Evolutionary conservation across 53 echinoderm and acorn worm genomes (phyloP).

Genomic region (Luidia sarsii): DNA sequence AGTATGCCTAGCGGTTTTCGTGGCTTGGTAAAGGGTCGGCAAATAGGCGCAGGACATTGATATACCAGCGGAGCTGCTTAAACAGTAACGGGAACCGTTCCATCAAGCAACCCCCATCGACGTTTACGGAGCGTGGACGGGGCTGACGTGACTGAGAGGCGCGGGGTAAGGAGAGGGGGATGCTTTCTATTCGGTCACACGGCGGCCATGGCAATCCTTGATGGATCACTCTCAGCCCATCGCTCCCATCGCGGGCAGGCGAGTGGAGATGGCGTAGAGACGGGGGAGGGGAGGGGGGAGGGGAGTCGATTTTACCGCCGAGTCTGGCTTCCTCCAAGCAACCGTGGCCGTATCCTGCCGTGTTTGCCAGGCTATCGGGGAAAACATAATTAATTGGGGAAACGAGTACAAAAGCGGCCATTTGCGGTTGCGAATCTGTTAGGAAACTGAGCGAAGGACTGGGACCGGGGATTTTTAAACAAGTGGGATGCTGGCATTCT

Average conservation of each 20-base stretch:
- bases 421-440: conserved; percentile 15
- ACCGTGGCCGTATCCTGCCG: neutral
- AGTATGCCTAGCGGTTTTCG: conserved; percentile 21
- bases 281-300: no score
- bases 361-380: conserved; percentile 36
- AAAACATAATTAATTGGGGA: conserved; percentile 50
- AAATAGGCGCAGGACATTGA: conserved; percentile 34
- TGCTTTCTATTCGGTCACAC: neutral
- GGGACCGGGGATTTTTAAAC: no score
- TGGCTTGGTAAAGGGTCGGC: no score
- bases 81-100: conserved; percentile 36
- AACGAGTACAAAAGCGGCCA: conserved; percentile 42
- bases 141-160: conserved; percentile 11
- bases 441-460: conserved; percentile 36
- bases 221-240: conserved; percentile 26
- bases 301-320: no score
- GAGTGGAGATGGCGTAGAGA: no score
- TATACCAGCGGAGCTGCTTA: conserved; percentile 55
- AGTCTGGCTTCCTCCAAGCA: no score
- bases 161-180: neutral
- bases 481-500: no score
- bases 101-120: neutral
- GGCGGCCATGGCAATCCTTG: no score
- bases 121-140: conserved; percentile 54
- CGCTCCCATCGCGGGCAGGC: no score